These are phyloP conservation scores for Xestia ashworthii DNA, from an alignment of 2,888 invertebrate species.

Conservation along the genomic window DNA sequence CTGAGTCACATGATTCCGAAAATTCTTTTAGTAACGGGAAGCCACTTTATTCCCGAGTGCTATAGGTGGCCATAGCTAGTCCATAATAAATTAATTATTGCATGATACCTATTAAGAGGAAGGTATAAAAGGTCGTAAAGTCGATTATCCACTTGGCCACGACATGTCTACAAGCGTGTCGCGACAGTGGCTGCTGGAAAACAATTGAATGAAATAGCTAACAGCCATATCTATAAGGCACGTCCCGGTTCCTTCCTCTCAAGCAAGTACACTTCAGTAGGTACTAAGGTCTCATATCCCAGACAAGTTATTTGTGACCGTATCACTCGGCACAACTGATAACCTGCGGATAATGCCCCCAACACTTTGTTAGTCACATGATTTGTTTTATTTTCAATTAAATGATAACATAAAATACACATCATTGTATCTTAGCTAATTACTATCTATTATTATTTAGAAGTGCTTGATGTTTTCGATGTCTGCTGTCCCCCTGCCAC, in stretches of 20 bases:
- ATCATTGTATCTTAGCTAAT: not conserved
- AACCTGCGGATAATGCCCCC: conserved; percentile 33
- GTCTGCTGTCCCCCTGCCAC: not conserved
- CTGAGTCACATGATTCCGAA: too few species aligned
- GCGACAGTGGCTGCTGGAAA: too few species aligned
- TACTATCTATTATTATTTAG: conserved; percentile 1
- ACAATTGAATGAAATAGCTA: too few species aligned
- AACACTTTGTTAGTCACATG: conserved; percentile 34
- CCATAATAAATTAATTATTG: too few species aligned
- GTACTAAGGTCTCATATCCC: not conserved
- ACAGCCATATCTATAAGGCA: too few species aligned
- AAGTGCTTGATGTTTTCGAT: not conserved
- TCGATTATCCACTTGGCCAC: too few species aligned
- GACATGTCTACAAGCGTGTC: too few species aligned
- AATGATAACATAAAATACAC: not conserved
- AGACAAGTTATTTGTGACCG: conserved; percentile 12
- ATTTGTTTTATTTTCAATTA: conserved; percentile 14
- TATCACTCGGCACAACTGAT: conserved; percentile 20
- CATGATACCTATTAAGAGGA: too few species aligned
- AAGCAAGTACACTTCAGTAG: not conserved
- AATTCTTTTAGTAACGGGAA: too few species aligned
- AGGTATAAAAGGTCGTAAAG: too few species aligned
- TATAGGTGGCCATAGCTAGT: too few species aligned
- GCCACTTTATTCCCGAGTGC: too few species aligned
- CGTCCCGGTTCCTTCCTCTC: not conserved